phyloP scores from a whole-genome alignment of 2,797 vertebrate genomes.

The Fratercula arctica region DNA sequence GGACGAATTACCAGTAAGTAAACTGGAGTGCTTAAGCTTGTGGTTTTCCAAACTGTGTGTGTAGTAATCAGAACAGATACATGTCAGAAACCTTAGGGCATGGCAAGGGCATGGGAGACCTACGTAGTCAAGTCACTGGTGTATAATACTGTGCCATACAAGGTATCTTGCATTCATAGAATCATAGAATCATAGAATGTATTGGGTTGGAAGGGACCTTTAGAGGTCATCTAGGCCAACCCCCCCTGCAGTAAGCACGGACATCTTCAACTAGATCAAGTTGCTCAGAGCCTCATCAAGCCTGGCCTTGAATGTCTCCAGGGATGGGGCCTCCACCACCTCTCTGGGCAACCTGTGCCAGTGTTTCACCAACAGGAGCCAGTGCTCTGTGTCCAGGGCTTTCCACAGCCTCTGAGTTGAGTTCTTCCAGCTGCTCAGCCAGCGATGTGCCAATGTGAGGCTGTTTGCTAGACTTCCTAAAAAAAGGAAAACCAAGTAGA shows the following conservation, averaged over 20 bases:
- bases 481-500: background rate
- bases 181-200: no score
- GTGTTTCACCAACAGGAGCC: background rate
- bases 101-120: background rate
- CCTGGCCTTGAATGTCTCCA: no score
- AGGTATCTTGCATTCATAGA: no score
- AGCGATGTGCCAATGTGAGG: background rate
- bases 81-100: background rate
- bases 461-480: background rate
- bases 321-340: no score
- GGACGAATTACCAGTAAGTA: background rate
- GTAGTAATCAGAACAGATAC: background rate
- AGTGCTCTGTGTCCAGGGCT: background rate
- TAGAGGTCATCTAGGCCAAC: no score
- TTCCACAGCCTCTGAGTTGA: background rate
- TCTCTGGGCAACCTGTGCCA: no score
- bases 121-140: background rate
- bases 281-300: no score
- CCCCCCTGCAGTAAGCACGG: no score
- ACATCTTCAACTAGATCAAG: no score
- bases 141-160: background rate
- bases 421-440: background rate
- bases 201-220: no score
- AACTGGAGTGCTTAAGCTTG: background rate
- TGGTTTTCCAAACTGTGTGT: background rate